Percentiles rank a stretch among this genome's conserved stretches.
These are phyloP conservation scores for Monomorium pharaonis DNA, from an alignment of 1,140 invertebrate genomes.

Conservation along the genomic window DNA sequence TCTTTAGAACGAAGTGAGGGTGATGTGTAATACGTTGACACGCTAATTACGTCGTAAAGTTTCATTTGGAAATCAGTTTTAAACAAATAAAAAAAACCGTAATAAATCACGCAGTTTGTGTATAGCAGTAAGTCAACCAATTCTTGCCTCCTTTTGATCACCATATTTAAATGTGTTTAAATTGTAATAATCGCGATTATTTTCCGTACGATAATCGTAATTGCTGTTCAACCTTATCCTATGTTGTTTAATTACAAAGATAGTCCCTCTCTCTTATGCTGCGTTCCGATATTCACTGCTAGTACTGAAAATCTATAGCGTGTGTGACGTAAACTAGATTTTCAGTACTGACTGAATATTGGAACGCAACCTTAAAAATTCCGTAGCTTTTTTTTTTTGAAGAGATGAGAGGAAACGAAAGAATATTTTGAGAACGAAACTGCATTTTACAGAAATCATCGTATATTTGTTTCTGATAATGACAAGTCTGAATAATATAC, in stretches of 20 bases:
- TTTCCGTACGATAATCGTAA: background rate
- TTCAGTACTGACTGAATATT: too few species aligned
- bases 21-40: background rate
- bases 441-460: constrained; percentile 50
- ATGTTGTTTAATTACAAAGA: background rate
- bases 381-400: background rate
- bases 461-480: constrained; percentile 44
- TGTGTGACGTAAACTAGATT: too few species aligned
- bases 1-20: background rate
- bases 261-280: background rate
- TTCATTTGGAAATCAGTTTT: background rate
- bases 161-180: background rate
- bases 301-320: too few species aligned
- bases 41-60: constrained; percentile 14
- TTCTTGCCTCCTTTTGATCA: background rate
- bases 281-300: too few species aligned
- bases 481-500: constrained; percentile 38
- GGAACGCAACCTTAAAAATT: too few species aligned
- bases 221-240: background rate
- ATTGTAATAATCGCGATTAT: background rate
- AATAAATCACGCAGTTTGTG: constrained; percentile 9
- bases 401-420: background rate
- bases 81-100: background rate
- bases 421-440: background rate
- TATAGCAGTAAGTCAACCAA: background rate